Percentiles rank a stretch among this genome's conserved stretches.
phyloP scores from a whole-genome alignment of 2,113 vertebrate genomes.

The Thermophis baileyi region DNA sequence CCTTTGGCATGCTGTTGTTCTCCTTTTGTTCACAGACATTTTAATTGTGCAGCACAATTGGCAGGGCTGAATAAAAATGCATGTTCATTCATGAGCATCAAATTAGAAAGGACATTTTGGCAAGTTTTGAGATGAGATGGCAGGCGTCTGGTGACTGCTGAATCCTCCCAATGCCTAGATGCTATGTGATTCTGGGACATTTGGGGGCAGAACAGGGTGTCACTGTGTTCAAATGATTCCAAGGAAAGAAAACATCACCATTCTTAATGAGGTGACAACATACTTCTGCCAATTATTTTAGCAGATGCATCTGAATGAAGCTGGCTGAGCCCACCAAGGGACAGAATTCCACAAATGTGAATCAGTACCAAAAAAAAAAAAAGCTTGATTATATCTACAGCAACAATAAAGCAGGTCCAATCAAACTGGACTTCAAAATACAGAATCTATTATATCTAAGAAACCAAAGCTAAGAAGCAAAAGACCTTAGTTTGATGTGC shows the following conservation, averaged over 20 bases:
- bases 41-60: background rate
- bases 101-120: background rate
- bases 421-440: background rate
- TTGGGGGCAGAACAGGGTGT: background rate
- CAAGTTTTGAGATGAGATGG: background rate
- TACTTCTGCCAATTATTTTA: background rate
- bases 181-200: background rate
- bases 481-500: background rate
- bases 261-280: background rate
- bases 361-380: background rate
- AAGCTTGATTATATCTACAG: background rate
- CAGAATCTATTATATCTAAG: background rate
- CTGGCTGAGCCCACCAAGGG: background rate
- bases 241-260: background rate
- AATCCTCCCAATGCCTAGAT: background rate
- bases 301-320: background rate
- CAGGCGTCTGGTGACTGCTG: too few relatives aligned
- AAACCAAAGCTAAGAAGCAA: background rate
- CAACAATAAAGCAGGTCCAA: background rate
- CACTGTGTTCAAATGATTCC: background rate
- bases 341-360: background rate
- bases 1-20: background rate
- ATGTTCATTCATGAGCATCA: background rate
- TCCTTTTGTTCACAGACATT: background rate
- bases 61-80: background rate